A percentile compares a stretch with the other conserved stretches of the same genome.
Conservation (phyloP, 2,113 vertebrate species). For the Eidolon helvum region DNA sequence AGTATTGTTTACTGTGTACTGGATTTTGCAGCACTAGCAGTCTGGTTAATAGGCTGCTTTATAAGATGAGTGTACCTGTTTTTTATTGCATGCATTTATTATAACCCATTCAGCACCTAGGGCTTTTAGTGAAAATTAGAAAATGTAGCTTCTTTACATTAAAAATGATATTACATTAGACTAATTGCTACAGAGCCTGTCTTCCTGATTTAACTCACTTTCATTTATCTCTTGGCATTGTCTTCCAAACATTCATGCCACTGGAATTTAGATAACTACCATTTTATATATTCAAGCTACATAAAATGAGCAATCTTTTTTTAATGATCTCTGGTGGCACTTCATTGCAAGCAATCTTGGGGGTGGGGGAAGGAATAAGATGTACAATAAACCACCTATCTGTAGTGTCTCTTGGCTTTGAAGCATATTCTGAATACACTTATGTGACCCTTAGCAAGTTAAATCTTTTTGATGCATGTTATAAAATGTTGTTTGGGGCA, state of each 20-base stretch:
- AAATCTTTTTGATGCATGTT: conserved; percentile 80
- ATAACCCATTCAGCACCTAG: conserved; percentile 77
- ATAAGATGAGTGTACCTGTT: conserved; percentile 84
- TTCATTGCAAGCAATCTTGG: conserved; percentile 74
- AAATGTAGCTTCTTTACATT: conserved; percentile 81
- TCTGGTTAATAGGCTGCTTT: conserved; percentile 86
- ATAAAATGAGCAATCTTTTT: conserved; percentile 82
- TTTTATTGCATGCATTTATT: conserved; percentile 86
- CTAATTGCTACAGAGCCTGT: conserved; percentile 73
- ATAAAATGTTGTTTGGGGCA: conserved; percentile 81
- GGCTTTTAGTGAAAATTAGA: conserved; percentile 81
- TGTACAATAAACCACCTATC: conserved; percentile 74
- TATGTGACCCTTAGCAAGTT: conserved; percentile 71
- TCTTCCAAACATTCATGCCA: conserved; percentile 75
- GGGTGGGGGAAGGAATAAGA: conserved; percentile 49
- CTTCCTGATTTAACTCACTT: conserved; percentile 76
- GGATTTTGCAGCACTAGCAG: conserved; percentile 85
- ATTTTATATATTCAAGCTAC: conserved; percentile 78
- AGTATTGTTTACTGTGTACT: conserved; percentile 81
- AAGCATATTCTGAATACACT: conserved; percentile 77
- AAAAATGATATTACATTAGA: conserved; percentile 81
- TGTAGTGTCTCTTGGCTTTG: conserved; percentile 75
- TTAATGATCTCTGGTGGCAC: conserved; percentile 80
- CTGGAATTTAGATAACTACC: conserved; percentile 76
- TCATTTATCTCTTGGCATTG: conserved; percentile 79